Base-by-base conservation (phyloP, 2,113 vertebrate species). In the Xenopus laevis region DNA sequence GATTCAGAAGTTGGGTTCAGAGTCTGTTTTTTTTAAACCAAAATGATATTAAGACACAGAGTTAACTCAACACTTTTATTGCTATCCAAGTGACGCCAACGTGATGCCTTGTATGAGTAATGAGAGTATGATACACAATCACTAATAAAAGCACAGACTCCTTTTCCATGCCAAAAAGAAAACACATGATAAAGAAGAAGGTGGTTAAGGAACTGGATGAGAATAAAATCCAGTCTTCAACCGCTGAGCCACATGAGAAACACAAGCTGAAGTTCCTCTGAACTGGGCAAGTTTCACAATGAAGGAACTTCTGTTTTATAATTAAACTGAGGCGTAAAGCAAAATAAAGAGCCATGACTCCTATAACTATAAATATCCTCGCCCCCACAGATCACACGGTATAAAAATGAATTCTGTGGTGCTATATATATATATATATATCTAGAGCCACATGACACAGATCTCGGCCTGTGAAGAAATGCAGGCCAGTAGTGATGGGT, bases 161-260 rank as follows among this genome's bases (percentile, higher is more conserved):
- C n/a, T 40, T 6, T 20, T 58, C 50, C 62, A 33, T 50, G 10
- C 21, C 10, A 23, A 65, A 40, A 46, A 53, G 40, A n/a, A 45
- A 13, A n/a, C 17, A 50, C 16, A 7, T 33, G 57, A 21, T 17
- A 12, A 66, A 7, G 13, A 16, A 55, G 71, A n/a, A 65, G 65
- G 71, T 45, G 71, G 71, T 58, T 13, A 62, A 60, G 18, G 30
- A 65, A 2, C 33, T 73, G 71, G n/a, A 65, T 45, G 30, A 58
- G 62, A 58, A 47, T 71, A 10, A 65, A 63, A 64, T 18, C 20
- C 59, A 23, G 50, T 40, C 2, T 40, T 57, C 11, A 50, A 50
- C 11, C 15, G 5, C 8, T 18, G 53, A 55, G 53, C 53, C 53
- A 55, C 53, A n/a, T 55, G 18, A n/a, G 17, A 55, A 55, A 16